Base-by-base conservation (phyloP, 2,888 invertebrate genomes). In the Argyra leucocephala region DNA sequence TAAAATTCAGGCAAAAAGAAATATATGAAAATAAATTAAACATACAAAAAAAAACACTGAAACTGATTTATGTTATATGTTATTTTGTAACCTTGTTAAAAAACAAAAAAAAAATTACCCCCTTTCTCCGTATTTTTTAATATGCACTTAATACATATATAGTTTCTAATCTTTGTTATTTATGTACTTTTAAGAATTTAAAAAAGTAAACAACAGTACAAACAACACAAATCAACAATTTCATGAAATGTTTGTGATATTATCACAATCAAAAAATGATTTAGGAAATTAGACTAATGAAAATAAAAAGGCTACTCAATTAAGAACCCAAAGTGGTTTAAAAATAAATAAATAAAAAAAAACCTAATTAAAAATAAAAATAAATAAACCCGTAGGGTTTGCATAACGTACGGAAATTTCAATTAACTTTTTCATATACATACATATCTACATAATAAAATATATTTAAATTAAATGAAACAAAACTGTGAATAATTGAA, bases 381-480 rank as follows among this genome's bases (percentile, higher is more conserved):
- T 12, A 48, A 48, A 48, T 3, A 48, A 48, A 48, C 48, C 48
- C 31, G 12, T 31, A 12, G 31, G 48, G 48, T 48, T 48, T 48
- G 48, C 48, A 48, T 48, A 48, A 48, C 48, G 18, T 48, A 48
- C 48, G 48, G 48, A 48, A 48, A 48, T 48, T 48, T 48, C 48
- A 48, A 48, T 48, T 48, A 48, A 48, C 15, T 48, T 48, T 48
- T 48, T 18, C 12, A 12, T 48, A 48, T 48, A 48, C 15, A 48
- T 18, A 12, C 12, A 57, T 36, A 57, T 31, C 3, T 31, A 31
- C 9, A 31, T 31, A 31, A 31, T 12, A 31, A 31, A 10, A 31
- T 31, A 10, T 31, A 12, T 31, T 31, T 31, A 31, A 31, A 31
- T 31, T 31, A 10, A 31, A 4, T 31, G 7, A 31, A 31, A 31